Conservation (phyloP, 2,797 vertebrate genomes). For the Chaunax sp. region DNA sequence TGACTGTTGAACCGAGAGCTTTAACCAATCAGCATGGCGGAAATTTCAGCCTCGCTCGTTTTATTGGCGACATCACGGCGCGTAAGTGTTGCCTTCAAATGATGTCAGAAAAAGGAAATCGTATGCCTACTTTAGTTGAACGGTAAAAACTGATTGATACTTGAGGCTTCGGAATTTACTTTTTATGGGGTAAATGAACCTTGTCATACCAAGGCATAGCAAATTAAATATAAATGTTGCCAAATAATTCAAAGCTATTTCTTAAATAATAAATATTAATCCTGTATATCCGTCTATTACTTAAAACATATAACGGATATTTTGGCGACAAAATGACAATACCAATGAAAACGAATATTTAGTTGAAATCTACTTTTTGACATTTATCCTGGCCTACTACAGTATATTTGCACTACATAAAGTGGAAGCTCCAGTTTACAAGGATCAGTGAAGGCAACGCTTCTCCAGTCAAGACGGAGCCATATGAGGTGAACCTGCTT, state of each 20-base stretch:
- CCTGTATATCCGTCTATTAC: too few relatives aligned
- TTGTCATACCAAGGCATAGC: too few relatives aligned
- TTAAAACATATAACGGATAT: background rate
- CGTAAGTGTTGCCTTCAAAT: slow-evolving; percentile 22
- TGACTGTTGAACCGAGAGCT: background rate
- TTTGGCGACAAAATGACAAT: background rate
- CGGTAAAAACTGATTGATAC: too few relatives aligned
- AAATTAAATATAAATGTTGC: too few relatives aligned
- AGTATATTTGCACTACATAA: too few relatives aligned
- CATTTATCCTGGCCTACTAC: too few relatives aligned
- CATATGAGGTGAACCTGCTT: slow-evolving; percentile 75
- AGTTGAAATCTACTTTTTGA: too few relatives aligned
- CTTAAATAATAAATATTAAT: too few relatives aligned
- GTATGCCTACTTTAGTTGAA: accelerated
- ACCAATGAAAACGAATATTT: too few relatives aligned
- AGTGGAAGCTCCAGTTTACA: slow-evolving; percentile 7
- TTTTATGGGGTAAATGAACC: background rate
- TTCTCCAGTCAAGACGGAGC: slow-evolving; percentile 61
- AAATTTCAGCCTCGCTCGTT: slow-evolving; percentile 12
- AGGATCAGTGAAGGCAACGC: slow-evolving; percentile 46
- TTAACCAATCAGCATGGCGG: slow-evolving; percentile 36
- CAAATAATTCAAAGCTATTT: too few relatives aligned
- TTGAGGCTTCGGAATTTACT: too few relatives aligned
- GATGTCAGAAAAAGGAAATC: background rate
- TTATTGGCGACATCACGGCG: background rate